Percentiles rank a stretch among this genome's conserved stretches.
These are phyloP conservation scores for Stichopus chloronotus DNA, from an alignment of 35 echinoderm and acorn worm genomes.

Conservation along the genomic window DNA sequence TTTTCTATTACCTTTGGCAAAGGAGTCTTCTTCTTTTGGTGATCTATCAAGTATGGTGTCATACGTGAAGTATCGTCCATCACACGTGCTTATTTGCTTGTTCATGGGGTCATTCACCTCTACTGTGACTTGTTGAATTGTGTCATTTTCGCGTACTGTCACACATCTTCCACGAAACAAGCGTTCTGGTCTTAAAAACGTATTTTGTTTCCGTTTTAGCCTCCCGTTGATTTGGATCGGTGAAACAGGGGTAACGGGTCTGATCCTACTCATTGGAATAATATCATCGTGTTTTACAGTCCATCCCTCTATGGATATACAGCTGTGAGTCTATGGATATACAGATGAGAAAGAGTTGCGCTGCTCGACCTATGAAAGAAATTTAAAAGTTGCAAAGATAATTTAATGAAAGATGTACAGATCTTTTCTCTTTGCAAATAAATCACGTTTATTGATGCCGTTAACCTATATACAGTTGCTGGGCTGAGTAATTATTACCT, in stretches of 20 bases:
- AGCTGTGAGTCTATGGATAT: too few species aligned
- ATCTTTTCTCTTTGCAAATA: too few species aligned
- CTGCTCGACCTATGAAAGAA: too few species aligned
- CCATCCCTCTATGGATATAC: neutral
- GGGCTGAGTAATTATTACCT: too few species aligned
- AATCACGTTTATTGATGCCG: too few species aligned
- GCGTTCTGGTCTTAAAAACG: constrained; percentile 9
- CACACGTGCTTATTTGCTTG: neutral
- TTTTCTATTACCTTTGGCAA: neutral
- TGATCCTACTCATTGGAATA: constrained; percentile 17
- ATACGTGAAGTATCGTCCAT: constrained; percentile 3
- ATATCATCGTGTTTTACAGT: constrained; percentile 5
- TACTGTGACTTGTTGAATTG: constrained; percentile 6
- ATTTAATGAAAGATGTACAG: too few species aligned
- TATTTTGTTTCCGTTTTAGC: neutral
- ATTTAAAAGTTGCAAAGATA: too few species aligned
- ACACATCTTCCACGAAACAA: constrained; percentile 5
- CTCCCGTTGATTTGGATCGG: constrained; percentile 4
- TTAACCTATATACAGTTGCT: too few species aligned
- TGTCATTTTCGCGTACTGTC: neutral
- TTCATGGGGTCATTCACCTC: constrained; percentile 9
- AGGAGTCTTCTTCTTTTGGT: constrained; percentile 10
- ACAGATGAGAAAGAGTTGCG: too few species aligned
- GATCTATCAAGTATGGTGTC: constrained; percentile 15
- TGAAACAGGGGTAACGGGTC: neutral